These are phyloP conservation scores for Lophura nycthemera DNA, from an alignment of 2,113 vertebrate species.

Conservation along the genomic window DNA sequence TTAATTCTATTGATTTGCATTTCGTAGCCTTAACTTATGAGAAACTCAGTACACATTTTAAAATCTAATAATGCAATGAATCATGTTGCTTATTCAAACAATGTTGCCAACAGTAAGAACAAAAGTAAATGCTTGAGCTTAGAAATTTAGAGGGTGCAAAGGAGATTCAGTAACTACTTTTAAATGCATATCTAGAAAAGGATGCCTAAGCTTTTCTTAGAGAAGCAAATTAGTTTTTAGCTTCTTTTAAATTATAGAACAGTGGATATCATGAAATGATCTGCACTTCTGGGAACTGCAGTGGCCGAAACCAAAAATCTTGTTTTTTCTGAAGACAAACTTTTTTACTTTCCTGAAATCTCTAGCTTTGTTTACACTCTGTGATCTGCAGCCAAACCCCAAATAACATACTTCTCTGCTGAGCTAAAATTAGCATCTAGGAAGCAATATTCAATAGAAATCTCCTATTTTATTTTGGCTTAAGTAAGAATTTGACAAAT, in stretches of 20 bases:
- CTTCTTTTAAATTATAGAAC: neutral
- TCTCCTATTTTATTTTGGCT: neutral
- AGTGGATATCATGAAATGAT: neutral
- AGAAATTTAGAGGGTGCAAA: neutral
- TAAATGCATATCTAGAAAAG: neutral
- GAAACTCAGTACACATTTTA: neutral
- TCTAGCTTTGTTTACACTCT: neutral
- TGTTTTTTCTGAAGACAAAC: neutral
- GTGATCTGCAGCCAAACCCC: neutral
- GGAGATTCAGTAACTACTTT: neutral
- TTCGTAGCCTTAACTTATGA: slow-evolving; percentile 11
- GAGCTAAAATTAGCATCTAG: neutral
- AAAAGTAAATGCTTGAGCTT: neutral
- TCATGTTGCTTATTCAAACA: neutral
- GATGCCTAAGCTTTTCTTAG: neutral
- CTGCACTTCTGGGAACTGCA: neutral
- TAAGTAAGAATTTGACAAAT: neutral
- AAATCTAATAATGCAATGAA: neutral
- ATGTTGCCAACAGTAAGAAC: neutral
- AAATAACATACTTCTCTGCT: neutral
- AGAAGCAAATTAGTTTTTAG: neutral
- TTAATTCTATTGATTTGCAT: neutral
- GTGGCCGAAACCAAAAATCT: neutral
- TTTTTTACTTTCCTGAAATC: neutral
- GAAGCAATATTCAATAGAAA: neutral